Evolutionary conservation across 2,888 invertebrate genomes (phyloP).

Genomic region (Eulithis testata): DNA sequence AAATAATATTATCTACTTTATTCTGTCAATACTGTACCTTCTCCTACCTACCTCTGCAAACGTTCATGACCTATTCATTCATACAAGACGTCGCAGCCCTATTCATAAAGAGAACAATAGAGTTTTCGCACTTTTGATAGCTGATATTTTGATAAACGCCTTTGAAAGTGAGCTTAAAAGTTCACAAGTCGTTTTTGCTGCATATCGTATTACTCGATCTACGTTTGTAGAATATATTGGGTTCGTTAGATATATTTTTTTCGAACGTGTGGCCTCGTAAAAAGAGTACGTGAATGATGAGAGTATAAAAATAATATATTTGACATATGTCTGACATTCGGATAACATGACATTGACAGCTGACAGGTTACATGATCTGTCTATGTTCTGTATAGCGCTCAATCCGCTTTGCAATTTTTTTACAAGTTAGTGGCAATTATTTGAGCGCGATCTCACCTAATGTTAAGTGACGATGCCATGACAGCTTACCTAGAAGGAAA

Average conservation of each 20-base stretch:
- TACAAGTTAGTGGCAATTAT: too few species aligned
- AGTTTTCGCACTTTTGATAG: conserved; percentile 35
- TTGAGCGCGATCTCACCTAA: too few species aligned
- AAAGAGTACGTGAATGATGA: background rate
- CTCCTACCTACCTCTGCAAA: too few species aligned
- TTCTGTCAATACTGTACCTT: too few species aligned
- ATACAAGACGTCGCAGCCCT: conserved; percentile 31
- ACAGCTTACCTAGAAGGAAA: too few species aligned
- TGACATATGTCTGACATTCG: conserved; percentile 20
- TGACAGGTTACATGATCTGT: conserved; percentile 14
- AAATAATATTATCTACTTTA: too few species aligned
- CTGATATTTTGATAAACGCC: conserved; percentile 38
- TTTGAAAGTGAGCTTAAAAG: conserved; percentile 36
- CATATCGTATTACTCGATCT: conserved; percentile 31
- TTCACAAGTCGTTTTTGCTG: conserved; percentile 24
- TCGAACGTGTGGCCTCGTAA: background rate
- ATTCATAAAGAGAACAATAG: conserved; percentile 26
- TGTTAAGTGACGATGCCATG: too few species aligned
- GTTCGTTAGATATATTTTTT: conserved; percentile 4
- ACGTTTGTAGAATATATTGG: conserved; percentile 19
- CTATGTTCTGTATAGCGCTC: background rate
- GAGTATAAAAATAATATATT: conserved; percentile 4
- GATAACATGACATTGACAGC: conserved; percentile 18
- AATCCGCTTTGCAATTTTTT: background rate
- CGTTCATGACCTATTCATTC: too few species aligned